Percentiles rank a stretch among this genome's conserved stretches.
Conservation (phyloP, 2,888 invertebrate species). For the Abscondita cerata region DNA sequence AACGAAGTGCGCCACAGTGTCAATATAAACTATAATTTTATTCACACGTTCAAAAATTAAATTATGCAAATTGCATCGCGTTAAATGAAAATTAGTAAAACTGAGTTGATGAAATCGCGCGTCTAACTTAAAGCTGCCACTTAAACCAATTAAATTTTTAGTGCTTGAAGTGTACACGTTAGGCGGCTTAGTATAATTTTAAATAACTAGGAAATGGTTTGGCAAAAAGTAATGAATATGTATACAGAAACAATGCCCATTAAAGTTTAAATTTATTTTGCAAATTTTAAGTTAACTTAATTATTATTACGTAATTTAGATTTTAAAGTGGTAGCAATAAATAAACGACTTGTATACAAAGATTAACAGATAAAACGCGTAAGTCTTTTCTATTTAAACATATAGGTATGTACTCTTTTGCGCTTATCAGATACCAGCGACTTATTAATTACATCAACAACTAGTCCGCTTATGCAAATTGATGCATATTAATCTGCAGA, state of each 20-base stretch:
- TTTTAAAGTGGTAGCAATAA: conserved; percentile 16
- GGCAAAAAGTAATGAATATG: conserved; percentile 4
- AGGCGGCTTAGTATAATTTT: conserved; percentile 11
- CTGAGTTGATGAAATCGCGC: too few relatives aligned
- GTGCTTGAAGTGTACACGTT: too few relatives aligned
- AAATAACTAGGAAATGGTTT: not conserved
- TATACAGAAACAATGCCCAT: not conserved
- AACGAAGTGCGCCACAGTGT: too few relatives aligned
- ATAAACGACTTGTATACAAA: conserved; percentile 8
- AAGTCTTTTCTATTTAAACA: conserved; percentile 34
- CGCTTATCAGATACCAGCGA: conserved; percentile 34
- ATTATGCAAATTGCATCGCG: too few relatives aligned
- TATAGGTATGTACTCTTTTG: conserved; percentile 25
- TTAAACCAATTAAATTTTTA: too few relatives aligned
- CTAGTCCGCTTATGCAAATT: conserved; percentile 40
- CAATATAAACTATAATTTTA: too few relatives aligned
- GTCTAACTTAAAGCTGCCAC: too few relatives aligned
- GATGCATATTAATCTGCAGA: conserved; percentile 39
- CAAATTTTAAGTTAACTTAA: not conserved
- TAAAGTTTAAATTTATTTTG: not conserved
- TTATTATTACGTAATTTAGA: conserved; percentile 11
- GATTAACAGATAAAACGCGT: conserved; percentile 26
- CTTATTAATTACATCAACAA: conserved; percentile 43
- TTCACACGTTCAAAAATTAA: too few relatives aligned
- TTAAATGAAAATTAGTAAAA: too few relatives aligned